Conservation (phyloP, 2,113 vertebrate species). For the Hippotragus niger region DNA sequence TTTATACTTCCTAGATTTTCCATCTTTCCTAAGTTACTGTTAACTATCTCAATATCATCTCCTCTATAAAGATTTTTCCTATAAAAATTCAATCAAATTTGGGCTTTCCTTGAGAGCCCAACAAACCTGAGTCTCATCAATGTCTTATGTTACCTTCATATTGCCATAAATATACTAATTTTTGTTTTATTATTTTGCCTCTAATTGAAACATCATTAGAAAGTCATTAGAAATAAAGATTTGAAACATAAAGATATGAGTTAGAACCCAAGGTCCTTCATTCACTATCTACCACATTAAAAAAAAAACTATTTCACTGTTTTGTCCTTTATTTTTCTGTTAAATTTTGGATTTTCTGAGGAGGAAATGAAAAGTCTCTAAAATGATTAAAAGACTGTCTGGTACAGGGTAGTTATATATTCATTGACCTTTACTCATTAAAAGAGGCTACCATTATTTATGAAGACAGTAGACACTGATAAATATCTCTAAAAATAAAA, state of each 20-base stretch:
- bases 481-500: neutral
- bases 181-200: neutral
- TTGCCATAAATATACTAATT: neutral
- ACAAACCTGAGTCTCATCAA: neutral
- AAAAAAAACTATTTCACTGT: neutral
- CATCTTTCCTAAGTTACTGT: neutral
- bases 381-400: neutral
- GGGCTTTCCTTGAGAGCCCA: neutral
- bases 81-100: neutral
- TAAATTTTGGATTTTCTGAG: neutral
- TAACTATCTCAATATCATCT: neutral
- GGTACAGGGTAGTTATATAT: neutral
- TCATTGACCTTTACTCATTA: neutral
- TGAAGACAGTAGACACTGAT: neutral
- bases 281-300: neutral
- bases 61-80: neutral
- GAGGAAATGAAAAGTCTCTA: neutral
- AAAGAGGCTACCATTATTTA: neutral
- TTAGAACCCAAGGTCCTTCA: neutral
- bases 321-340: neutral
- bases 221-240: neutral
- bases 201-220: neutral
- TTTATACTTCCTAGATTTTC: neutral
- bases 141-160: neutral
- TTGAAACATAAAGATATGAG: neutral